These are phyloP conservation scores for Hedya salicella DNA, from an alignment of 2,888 invertebrate genomes.

Conservation along the genomic window DNA sequence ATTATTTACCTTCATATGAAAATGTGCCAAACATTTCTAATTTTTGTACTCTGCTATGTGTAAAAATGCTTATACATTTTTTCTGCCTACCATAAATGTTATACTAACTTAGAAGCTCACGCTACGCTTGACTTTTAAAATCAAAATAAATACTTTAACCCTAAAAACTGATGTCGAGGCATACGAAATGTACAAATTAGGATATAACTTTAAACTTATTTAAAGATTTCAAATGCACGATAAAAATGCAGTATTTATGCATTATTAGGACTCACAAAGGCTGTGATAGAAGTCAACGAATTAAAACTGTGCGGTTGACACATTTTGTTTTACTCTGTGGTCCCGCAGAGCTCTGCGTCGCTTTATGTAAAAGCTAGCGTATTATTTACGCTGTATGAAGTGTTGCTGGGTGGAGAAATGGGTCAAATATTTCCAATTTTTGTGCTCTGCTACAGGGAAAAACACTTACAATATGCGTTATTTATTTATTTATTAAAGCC, in stretches of 20 bases:
- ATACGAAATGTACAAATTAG: no score
- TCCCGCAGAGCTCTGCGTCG: conserved; percentile 34
- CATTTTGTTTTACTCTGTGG: conserved; percentile 26
- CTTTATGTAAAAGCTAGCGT: conserved; percentile 41
- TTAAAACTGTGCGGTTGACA: conserved; percentile 33
- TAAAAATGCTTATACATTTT: no score
- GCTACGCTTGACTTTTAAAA: no score
- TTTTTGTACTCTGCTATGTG: no score
- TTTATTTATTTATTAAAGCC: conserved; percentile 25
- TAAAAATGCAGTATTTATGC: conserved; percentile 16
- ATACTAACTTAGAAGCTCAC: background rate
- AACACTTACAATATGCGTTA: conserved; percentile 34
- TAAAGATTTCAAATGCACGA: no score
- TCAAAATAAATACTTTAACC: no score
- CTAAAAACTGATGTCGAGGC: no score
- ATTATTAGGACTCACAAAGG: conserved; percentile 24
- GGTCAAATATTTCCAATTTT: conserved; percentile 40
- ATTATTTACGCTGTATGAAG: conserved; percentile 38
- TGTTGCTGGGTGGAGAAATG: conserved; percentile 39
- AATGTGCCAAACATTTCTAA: no score
- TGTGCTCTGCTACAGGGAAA: conserved; percentile 32
- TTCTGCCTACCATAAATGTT: no score
- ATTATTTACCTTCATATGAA: no score
- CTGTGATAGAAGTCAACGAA: conserved; percentile 30
- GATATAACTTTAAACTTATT: no score